Evolutionary conservation across 2,113 vertebrate genomes (phyloP).

Genomic region (Saccopteryx leptura): DNA sequence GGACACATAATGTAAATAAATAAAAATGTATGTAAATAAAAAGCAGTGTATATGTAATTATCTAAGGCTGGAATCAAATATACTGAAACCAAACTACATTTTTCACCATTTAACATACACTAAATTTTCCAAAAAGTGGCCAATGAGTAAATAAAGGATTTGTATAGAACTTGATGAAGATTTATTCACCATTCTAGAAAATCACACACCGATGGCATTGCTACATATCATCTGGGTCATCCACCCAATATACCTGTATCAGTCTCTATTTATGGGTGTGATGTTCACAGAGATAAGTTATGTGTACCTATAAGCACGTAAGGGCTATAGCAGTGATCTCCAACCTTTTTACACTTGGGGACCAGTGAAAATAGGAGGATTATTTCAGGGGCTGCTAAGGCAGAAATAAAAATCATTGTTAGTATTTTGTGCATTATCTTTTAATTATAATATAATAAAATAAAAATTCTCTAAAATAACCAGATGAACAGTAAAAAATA

Average conservation of each 20-base stretch:
- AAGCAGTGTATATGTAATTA: slow-evolving; percentile 33
- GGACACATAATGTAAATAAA: neutral
- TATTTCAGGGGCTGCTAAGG: too few relatives aligned
- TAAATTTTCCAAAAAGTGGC: slow-evolving; percentile 12
- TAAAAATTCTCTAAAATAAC: too few relatives aligned
- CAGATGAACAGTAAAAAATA: too few relatives aligned
- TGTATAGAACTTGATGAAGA: slow-evolving; percentile 37
- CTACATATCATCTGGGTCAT: slow-evolving; percentile 28
- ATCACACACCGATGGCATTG: neutral
- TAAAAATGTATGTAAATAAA: neutral
- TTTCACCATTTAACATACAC: neutral
- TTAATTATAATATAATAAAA: too few relatives aligned
- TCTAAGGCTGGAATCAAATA: neutral
- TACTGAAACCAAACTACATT: neutral
- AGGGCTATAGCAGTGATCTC: neutral
- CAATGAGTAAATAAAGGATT: neutral
- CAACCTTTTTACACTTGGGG: too few relatives aligned
- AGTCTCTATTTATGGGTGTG: neutral
- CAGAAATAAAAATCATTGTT: too few relatives aligned
- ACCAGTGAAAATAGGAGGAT: too few relatives aligned
- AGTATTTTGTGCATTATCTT: too few relatives aligned
- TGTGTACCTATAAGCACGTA: neutral
- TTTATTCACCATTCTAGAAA: slow-evolving; percentile 42
- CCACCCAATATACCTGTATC: neutral
- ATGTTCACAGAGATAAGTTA: slow-evolving; percentile 15